phyloP scores from a whole-genome alignment of 2,888 invertebrate species.

The Drosophila phalerata region DNA sequence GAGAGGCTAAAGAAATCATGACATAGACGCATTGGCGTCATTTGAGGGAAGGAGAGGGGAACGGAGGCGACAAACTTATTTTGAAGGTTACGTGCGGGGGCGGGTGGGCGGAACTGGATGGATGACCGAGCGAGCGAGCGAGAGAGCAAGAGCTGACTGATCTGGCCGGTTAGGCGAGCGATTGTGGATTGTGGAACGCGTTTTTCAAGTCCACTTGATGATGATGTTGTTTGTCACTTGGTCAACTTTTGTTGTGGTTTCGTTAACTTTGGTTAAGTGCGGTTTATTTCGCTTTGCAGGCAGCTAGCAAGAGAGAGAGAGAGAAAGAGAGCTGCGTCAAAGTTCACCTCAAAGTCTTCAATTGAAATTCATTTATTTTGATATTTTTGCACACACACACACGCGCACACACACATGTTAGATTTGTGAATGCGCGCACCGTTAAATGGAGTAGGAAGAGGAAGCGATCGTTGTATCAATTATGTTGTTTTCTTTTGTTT shows the following conservation, averaged over 20 bases:
- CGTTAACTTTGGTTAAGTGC: constrained; percentile 16
- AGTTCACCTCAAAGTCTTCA: constrained; percentile 49
- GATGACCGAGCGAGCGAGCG: constrained; percentile 29
- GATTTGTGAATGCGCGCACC: constrained; percentile 42
- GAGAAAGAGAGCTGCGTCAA: constrained; percentile 3
- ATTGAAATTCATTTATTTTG: constrained; percentile 55
- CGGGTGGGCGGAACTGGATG: constrained; percentile 29
- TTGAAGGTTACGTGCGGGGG: constrained; percentile 69
- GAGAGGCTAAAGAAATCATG: constrained; percentile 8
- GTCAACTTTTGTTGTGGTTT: constrained; percentile 42
- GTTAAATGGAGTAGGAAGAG: constrained; percentile 66
- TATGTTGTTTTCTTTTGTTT: constrained; percentile 33
- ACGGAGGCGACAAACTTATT: constrained; percentile 31
- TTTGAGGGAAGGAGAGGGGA: constrained; percentile 3
- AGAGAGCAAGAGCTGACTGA: constrained; percentile 29
- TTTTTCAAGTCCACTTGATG: constrained; percentile 75
- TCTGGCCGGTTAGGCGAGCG: constrained; percentile 58
- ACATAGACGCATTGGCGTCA: constrained; percentile 46
- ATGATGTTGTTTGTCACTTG: constrained; percentile 61
- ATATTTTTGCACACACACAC: constrained; percentile 29
- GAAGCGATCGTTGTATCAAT: constrained; percentile 53
- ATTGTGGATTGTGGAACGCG: constrained; percentile 62
- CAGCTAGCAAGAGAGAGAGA: constrained; percentile 2
- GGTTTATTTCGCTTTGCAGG: constrained; percentile 39
- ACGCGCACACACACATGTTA: constrained; percentile 15